phyloP scores from a whole-genome alignment of 1,140 invertebrate species.

The Holotrichia oblita region DNA sequence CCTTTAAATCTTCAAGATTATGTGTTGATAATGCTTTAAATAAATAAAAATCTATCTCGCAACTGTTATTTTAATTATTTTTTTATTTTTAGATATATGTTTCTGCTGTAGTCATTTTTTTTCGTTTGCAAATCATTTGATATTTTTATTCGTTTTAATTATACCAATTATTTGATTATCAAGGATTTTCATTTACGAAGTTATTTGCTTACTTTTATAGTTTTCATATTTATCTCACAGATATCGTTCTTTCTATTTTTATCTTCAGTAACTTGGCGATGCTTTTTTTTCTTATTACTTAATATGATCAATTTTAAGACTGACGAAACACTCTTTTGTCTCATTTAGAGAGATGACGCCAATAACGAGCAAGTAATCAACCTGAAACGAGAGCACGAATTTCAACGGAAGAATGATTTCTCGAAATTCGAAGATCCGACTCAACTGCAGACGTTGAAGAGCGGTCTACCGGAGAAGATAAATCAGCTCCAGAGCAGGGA shows the following conservation, averaged over 20 bases:
- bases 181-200: neutral
- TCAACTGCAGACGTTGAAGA: constrained; percentile 54
- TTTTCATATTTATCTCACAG: neutral
- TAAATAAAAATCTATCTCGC: no score
- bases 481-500: constrained; percentile 59
- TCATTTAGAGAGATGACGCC: constrained; percentile 58
- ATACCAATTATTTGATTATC: no score
- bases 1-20: no score
- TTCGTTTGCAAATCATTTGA: constrained; percentile 39
- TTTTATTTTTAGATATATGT: neutral
- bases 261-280: no score
- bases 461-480: constrained; percentile 56
- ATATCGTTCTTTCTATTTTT: neutral
- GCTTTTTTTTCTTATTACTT: no score
- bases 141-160: neutral
- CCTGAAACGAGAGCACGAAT: constrained; percentile 38
- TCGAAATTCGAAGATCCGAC: constrained; percentile 3
- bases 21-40: no score
- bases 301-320: no score
- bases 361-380: constrained; percentile 49
- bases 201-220: neutral
- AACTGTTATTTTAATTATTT: neutral
- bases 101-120: no score
- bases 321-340: no score
- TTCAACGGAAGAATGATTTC: constrained; percentile 23